Base-by-base conservation (phyloP, 2,113 vertebrate genomes). In the Acrocephalus arundinaceus region DNA sequence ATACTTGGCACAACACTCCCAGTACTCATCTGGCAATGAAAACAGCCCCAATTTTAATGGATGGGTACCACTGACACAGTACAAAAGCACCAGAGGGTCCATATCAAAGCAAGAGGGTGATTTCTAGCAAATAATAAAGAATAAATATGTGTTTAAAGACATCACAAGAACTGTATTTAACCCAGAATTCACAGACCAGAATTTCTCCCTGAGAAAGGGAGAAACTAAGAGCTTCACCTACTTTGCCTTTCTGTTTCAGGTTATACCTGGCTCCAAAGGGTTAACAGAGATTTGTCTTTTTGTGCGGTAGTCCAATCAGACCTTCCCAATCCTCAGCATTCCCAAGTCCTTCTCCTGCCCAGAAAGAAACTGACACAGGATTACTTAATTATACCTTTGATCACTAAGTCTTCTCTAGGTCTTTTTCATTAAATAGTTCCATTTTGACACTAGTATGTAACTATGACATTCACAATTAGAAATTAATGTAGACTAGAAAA, bases 1-100 rank as follows among this genome's bases (percentile, higher is more conserved):
- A 15, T 35, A 48, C 3, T n/a, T 28, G 27, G 23, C 35, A 61
- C 12, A 9, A 5, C 0, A 2, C 28, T 70, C 22, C 41, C 1
- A 0, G 14, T 15, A 73, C 18, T 49, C 46, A 82, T 8, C 11
- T 35, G 54, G 54, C 75, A 92, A 39, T 2, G 27, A 30, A 39
- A n/a, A 49, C 5, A 73, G 45, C 15, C 15, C 13, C 0, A 2
- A 0, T 15, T 48, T 33, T 30, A n/a, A 63, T 11, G 23, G 31
- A 71, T 15, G 22, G 20, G 30, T 39, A 55, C 11, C 19, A 17
- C 8, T 49, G 45, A 27, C 35, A 62, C 8, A 18, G 18, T 30
- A 43, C 6, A 48, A 80, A 86, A 33, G 14, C 48, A 80, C 8
- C 30, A 33, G 11, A 57, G 2, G 3, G 9, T 31, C 6, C 14